phyloP scores from a whole-genome alignment of 30 jellyfish, hydroid and myxozoan species.

The Catostylus mosaicus region DNA sequence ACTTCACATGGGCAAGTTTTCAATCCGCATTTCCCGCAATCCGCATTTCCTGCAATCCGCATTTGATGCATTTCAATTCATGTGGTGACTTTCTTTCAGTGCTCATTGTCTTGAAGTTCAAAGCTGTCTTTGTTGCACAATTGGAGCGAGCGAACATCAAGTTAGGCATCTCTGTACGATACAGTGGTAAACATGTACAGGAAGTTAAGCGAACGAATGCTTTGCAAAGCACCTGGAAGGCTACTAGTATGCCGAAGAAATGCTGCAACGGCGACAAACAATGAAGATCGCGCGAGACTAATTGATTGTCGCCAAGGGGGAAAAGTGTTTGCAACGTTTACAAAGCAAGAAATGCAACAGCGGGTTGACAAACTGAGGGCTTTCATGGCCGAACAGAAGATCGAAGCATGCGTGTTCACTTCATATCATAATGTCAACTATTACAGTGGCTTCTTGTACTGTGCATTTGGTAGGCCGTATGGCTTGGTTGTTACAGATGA shows the following conservation, averaged over 20 bases:
- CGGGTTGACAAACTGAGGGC: constrained; percentile 70
- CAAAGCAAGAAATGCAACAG: constrained; percentile 77
- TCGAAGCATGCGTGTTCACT: constrained; percentile 87
- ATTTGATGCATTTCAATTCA: no score
- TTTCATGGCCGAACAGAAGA: constrained; percentile 58
- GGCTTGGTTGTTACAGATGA: constrained; percentile 82
- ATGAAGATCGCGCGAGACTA: constrained; percentile 25
- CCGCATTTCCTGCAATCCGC: no score
- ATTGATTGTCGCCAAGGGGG: constrained; percentile 87
- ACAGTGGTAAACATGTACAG: not conserved
- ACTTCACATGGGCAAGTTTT: no score
- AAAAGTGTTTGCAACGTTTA: constrained; percentile 62
- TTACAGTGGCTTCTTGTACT: constrained; percentile 79
- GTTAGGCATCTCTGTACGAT: no score
- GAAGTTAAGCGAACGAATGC: not conserved
- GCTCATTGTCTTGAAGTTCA: no score
- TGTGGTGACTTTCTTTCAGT: no score
- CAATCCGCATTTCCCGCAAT: no score
- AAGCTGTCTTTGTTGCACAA: no score
- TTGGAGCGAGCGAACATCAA: no score
- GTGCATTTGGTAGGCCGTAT: constrained; percentile 90
- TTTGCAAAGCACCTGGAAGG: not conserved
- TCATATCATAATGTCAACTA: constrained; percentile 83
- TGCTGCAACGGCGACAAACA: not conserved
- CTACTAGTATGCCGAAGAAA: not conserved